These are phyloP conservation scores for Rhombomys opimus DNA, from an alignment of 2,113 vertebrate genomes.

Conservation along the genomic window DNA sequence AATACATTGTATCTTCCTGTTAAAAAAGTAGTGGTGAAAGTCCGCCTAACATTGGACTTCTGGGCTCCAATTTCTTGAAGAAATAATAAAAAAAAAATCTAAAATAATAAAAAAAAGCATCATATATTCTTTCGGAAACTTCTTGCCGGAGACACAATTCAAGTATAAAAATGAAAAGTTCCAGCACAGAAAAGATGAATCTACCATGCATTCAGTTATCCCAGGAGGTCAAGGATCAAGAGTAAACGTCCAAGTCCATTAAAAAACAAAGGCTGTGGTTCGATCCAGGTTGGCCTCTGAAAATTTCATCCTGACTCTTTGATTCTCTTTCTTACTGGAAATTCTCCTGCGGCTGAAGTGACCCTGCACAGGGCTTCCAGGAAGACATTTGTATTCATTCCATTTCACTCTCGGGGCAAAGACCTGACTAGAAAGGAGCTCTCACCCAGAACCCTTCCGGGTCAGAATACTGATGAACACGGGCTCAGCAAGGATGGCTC, in stretches of 20 bases:
- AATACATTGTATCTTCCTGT: not conserved
- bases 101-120: conserved; percentile 2
- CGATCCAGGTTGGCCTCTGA: conserved; percentile 39
- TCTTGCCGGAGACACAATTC: not conserved
- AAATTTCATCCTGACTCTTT: conserved; percentile 59
- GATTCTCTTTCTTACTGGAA: conserved; percentile 59
- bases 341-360: not conserved
- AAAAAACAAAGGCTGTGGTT: conserved; percentile 53
- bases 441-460: conserved; percentile 7
- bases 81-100: not conserved
- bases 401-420: not conserved
- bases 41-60: not conserved
- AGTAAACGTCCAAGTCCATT: conserved; percentile 34
- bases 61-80: conserved; percentile 29
- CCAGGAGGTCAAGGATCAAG: conserved; percentile 7
- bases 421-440: conserved; percentile 19
- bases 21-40: not conserved
- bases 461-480: conserved; percentile 44
- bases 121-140: not conserved
- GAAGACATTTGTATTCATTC: conserved; percentile 54
- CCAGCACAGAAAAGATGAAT: not conserved
- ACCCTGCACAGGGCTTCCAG: conserved; percentile 4
- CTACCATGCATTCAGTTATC: not conserved
- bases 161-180: conserved; percentile 21
- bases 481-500: not conserved